Evolutionary conservation across 2,888 invertebrate species (phyloP), one percentile per base, ranked within the genome.

Genomic region (Ditula angustiorana): DNA sequence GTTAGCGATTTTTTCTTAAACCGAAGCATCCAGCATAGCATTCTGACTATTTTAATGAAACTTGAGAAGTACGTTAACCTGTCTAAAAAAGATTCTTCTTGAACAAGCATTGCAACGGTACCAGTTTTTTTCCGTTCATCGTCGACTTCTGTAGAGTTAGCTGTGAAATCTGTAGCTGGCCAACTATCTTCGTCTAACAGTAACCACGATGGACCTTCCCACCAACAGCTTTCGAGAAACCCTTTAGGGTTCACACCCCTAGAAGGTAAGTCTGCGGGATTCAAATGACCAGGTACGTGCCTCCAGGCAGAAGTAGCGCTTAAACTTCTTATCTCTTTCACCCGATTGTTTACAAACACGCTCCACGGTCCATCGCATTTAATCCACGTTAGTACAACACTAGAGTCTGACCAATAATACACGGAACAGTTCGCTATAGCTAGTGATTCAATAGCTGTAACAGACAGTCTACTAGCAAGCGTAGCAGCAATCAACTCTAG

Each of bases 201-300:
- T 10, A 24, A 23, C 47, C 47, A 47, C n/a, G 23, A 11, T 47
- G 47, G 47, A 7, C 37, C 37, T 10, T 37, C 13, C 37, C 37
- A 37, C 37, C 37, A 37, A 3, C 16, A 16, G 13, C 37, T 16
- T 16, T 37, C 37, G 4, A 37, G 37, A 7, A 37, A 13, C 37
- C 16, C 16, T 16, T 37, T 37, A 2, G 37, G 37, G 13, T 37
- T 4, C 16, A 37, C 37, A 4, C 37, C 37, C 16, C 37, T 47
- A 2, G 47, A 47, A 4, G 24, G 47, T 47, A 47, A 11, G 47
- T 26, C 47, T 11, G 26, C 47, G 5, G 47, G 47, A 23, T 47
- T 47, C 23, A 47, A n/a, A 23, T 23, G 24, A 47, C 47, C 47
- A 3, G 47, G 47, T 47, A 47, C 23, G 26, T 47, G 26, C n/a